Evolutionary conservation across 2,888 invertebrate species (phyloP).

Genomic region (Tyria jacobaeae): DNA sequence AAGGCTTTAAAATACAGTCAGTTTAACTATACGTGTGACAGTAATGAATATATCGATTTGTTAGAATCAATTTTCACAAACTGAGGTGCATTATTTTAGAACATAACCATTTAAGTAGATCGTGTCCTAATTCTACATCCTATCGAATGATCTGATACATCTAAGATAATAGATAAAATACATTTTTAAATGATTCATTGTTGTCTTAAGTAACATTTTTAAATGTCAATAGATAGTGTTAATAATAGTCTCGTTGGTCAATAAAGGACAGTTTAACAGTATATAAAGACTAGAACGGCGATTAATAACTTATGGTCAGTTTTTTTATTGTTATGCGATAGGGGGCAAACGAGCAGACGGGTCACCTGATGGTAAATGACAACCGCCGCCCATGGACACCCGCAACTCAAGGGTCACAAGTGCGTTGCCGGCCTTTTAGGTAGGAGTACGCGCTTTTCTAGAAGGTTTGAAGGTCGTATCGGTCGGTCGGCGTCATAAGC

Average conservation of each 20-base stretch:
- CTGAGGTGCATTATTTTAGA: not conserved
- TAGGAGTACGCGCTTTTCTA: too few species aligned
- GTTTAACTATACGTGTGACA: too few species aligned
- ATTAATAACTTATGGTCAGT: not conserved
- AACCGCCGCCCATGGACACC: too few species aligned
- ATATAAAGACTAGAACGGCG: conserved; percentile 1
- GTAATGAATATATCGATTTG: too few species aligned
- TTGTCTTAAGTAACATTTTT: not conserved
- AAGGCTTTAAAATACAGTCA: conserved; percentile 7
- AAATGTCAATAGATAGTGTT: conserved; percentile 3
- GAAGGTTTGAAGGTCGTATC: too few species aligned
- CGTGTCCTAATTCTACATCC: not conserved
- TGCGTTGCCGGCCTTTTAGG: too few species aligned
- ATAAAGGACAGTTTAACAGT: not conserved
- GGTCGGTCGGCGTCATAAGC: too few species aligned
- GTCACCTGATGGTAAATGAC: too few species aligned
- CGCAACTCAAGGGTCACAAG: too few species aligned
- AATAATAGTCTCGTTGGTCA: not conserved
- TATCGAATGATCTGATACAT: not conserved
- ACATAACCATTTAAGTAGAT: not conserved
- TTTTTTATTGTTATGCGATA: too few species aligned
- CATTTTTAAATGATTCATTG: conserved; percentile 7
- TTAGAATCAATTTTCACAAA: not conserved
- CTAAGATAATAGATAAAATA: conserved; percentile 1
- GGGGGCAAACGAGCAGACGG: too few species aligned